These are phyloP conservation scores for Terrapene triunguis DNA, from an alignment of 2,113 vertebrate species.

Conservation along the genomic window DNA sequence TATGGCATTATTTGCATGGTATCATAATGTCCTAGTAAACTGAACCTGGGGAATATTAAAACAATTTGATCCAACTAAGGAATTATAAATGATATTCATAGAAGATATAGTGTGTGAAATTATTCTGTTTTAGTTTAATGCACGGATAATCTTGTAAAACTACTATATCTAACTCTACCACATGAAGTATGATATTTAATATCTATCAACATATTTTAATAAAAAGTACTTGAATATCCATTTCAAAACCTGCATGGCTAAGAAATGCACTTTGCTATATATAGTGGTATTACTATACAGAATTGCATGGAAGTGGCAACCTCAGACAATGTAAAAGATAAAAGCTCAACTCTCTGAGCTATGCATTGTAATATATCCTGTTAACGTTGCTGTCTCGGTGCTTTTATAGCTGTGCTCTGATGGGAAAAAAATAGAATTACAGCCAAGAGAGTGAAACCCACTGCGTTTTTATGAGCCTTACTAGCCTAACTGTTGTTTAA, in stretches of 20 bases:
- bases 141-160: neutral
- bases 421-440: slow-evolving; percentile 55
- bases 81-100: neutral
- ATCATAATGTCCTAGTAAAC: neutral
- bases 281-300: neutral
- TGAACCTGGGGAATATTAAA: neutral
- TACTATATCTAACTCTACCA: neutral
- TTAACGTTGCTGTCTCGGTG: slow-evolving; percentile 34
- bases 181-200: neutral
- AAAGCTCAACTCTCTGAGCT: neutral
- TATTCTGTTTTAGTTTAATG: neutral
- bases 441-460: slow-evolving; percentile 19
- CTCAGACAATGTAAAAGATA: slow-evolving; percentile 28
- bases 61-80: neutral
- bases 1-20: neutral
- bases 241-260: neutral
- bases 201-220: neutral
- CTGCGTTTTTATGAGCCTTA: slow-evolving; percentile 37
- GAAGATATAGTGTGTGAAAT: neutral
- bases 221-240: neutral
- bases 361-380: slow-evolving; percentile 6
- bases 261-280: neutral
- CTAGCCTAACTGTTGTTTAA: slow-evolving; percentile 45
- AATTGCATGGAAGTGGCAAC: neutral
- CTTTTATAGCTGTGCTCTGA: slow-evolving; percentile 50